These are phyloP conservation scores for Reticulitermes lucifugus DNA, from an alignment of 2,888 invertebrate genomes.

Conservation along the genomic window DNA sequence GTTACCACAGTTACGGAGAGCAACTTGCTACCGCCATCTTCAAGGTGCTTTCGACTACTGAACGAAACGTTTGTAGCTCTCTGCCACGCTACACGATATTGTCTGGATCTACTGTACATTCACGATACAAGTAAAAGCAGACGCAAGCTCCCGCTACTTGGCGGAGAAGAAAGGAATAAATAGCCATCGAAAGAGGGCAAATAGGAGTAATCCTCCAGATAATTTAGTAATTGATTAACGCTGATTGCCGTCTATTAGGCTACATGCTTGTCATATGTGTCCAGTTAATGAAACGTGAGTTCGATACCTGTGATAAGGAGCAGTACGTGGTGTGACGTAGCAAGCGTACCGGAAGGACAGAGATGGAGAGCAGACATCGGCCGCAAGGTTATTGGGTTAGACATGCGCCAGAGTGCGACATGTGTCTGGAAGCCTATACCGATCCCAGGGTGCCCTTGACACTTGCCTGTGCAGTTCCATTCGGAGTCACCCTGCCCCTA, in stretches of 20 bases:
- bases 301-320: not conserved
- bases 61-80: no score
- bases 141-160: no score
- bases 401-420: conserved; percentile 9
- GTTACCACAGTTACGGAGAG: no score
- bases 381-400: conserved; percentile 37
- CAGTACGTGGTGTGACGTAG: not conserved
- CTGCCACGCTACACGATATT: no score
- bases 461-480: not conserved
- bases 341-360: not conserved
- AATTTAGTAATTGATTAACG: no score
- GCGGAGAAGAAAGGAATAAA: no score
- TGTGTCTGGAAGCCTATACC: not conserved
- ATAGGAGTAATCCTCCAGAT: no score
- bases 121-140: no score
- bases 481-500: conserved; percentile 6
- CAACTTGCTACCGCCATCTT: no score
- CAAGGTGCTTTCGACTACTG: no score
- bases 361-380: not conserved
- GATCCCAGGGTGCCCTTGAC: not conserved
- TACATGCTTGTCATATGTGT: not conserved
- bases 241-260: not conserved
- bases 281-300: not conserved
- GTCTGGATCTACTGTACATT: no score
- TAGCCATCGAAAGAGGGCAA: no score